Base-by-base conservation (phyloP, 2,113 vertebrate genomes). In the Hucho hucho region DNA sequence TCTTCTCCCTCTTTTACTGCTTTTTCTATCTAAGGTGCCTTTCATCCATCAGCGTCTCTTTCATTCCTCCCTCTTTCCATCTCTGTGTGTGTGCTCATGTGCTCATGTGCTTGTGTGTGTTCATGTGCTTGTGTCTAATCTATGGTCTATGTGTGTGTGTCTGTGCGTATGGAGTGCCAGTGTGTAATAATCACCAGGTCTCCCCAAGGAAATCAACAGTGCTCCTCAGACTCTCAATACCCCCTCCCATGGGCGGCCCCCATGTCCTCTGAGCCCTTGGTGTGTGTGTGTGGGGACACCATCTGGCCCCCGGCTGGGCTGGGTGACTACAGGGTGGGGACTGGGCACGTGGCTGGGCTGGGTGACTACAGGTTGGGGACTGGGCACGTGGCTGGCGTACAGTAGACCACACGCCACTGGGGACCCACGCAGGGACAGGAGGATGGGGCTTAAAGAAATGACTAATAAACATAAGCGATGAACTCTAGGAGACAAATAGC, bases 161-260 rank as follows among this genome's bases (percentile, higher is more conserved):
- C 25, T 32, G 25, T 66, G 70, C 12, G 32, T 70, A 20, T 56
- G 43, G 22, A 18, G 47, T 67, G 71, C 26, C 56, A 70, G 72
- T 71, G 74, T 83, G 84, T 77, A 75, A 91, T 92, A 90, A 93
- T 93, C 88, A 76, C 88, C 75, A 87, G 74, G 79, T 87, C 88
- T 97, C 97, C 97, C 97, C 83, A 89, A 97, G 97, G 97, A 98
- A 99, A 99, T 98, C 95, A 98, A 92, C 92, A 75, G 82, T 80
- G 87, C 92, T 96, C 88, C 92, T 93, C 85, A 90, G 93, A 93
- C 88, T 87, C 87, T 82, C 85, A 84, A 87, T 86, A 88, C 47
- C 9, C 2, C 93, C 89, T 88, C 82, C 71, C 77, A 92, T 91
- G 93, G 94, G 95, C 92, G 87, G 94, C 89, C 91, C 93, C 90